Conservation (phyloP, 2,888 invertebrate species). For the Nesidiocoris tenuis region DNA sequence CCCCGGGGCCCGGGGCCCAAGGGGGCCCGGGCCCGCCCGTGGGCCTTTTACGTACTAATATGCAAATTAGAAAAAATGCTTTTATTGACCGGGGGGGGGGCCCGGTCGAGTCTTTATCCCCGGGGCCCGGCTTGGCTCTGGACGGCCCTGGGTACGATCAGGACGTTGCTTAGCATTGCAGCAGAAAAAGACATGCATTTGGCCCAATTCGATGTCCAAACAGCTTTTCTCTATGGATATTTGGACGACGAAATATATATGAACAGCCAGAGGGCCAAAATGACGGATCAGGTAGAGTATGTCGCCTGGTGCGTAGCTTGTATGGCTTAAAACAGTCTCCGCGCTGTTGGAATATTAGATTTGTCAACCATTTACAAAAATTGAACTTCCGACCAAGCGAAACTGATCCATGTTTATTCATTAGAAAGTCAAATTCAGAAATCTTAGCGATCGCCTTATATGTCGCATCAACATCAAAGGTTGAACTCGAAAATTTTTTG, state of each 20-base stretch:
- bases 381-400: not conserved
- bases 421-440: conserved; percentile 1
- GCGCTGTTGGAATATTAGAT: conserved; percentile 13
- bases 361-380: conserved; percentile 17
- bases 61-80: no score
- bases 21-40: no score
- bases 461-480: conserved; percentile 18
- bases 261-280: conserved; percentile 27
- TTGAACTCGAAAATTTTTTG: conserved; percentile 5
- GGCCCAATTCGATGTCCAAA: conserved; percentile 14
- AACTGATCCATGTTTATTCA: conserved; percentile 18
- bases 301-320: not conserved
- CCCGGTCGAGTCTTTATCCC: no score
- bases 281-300: conserved; percentile 14
- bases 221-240: conserved; percentile 11
- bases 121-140: no score
- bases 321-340: conserved; percentile 19
- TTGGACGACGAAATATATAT: conserved; percentile 16
- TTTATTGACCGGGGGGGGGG: no score
- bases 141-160: no score
- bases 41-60: no score
- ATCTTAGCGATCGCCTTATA: conserved; percentile 24
- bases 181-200: conserved; percentile 10
- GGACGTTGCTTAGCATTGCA: conserved; percentile 18
- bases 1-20: no score